A percentile compares a stretch with the other conserved stretches of the same genome.
These are phyloP conservation scores for Cephus cinctus DNA, from an alignment of 1,140 invertebrate species.

Conservation along the genomic window DNA sequence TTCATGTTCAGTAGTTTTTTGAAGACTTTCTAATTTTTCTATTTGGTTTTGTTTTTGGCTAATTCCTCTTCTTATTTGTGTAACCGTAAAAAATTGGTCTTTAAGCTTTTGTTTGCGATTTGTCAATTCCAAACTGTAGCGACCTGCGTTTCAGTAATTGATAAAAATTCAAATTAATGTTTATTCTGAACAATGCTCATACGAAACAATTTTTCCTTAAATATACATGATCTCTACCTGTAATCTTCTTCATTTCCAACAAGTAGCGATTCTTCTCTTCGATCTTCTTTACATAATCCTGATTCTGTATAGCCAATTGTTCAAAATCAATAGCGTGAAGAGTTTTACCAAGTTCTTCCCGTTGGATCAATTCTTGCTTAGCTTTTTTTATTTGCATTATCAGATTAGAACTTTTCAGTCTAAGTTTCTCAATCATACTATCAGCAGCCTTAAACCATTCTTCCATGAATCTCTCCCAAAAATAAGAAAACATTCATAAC, in stretches of 20 bases:
- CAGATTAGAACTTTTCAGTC: constrained; percentile 54
- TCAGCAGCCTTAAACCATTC: constrained; percentile 54
- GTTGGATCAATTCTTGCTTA: constrained; percentile 51
- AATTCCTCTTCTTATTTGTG: constrained; percentile 37
- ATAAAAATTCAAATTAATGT: constrained; percentile 6
- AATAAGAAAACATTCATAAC: constrained; percentile 9
- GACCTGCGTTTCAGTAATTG: too few relatives aligned
- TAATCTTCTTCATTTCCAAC: constrained; percentile 54
- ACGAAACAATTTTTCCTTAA: background rate
- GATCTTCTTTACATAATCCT: constrained; percentile 48
- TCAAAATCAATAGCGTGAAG: constrained; percentile 58
- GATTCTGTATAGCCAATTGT: constrained; percentile 58
- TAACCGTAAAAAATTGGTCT: constrained; percentile 46
- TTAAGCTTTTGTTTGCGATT: constrained; percentile 53
- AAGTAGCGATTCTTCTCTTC: constrained; percentile 51
- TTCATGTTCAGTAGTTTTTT: constrained; percentile 32
- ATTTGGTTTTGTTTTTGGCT: constrained; percentile 24
- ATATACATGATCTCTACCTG: constrained; percentile 32
- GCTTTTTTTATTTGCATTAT: constrained; percentile 54
- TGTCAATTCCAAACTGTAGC: constrained; percentile 44
- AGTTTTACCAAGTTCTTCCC: constrained; percentile 53
- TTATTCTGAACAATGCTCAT: background rate
- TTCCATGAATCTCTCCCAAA: constrained; percentile 45
- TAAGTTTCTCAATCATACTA: constrained; percentile 52
- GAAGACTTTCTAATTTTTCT: constrained; percentile 15